These are phyloP conservation scores for Oligia fasciuncula DNA, from an alignment of 2,888 invertebrate species.

Conservation along the genomic window DNA sequence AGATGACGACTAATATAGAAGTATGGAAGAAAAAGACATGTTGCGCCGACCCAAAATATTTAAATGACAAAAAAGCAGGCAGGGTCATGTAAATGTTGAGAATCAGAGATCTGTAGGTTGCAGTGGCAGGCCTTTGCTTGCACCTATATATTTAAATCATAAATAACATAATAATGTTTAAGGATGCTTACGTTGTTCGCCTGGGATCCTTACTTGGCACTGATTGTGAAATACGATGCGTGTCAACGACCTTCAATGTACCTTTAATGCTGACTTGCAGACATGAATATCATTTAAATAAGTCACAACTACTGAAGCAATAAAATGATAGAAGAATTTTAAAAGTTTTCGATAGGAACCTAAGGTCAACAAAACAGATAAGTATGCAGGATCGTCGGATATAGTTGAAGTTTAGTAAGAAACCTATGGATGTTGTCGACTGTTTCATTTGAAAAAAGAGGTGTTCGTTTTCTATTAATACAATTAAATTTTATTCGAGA, in stretches of 20 bases:
- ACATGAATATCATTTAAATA: slow-evolving; percentile 12
- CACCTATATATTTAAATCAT: slow-evolving; percentile 1
- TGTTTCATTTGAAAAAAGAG: no score
- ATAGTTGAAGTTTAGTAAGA: no score
- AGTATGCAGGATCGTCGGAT: no score
- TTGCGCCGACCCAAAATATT: no score
- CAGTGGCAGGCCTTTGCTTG: neutral
- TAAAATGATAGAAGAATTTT: neutral
- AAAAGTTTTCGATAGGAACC: neutral
- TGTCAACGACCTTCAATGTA: slow-evolving; percentile 38
- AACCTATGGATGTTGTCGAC: no score
- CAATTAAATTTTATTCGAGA: no score
- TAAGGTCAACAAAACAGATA: no score
- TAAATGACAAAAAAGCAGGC: neutral
- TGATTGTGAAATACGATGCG: slow-evolving; percentile 45
- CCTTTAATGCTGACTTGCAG: slow-evolving; percentile 10
- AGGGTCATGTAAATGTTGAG: neutral
- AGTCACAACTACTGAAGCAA: neutral
- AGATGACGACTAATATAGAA: no score
- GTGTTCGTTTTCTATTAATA: no score
- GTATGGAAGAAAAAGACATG: no score
- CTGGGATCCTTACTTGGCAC: slow-evolving; percentile 42
- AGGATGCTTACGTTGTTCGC: slow-evolving; percentile 21
- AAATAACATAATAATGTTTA: slow-evolving; percentile 31
- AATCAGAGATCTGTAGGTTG: neutral